Conservation (phyloP, 2,113 vertebrate genomes). For the Thomomys bottae region DNA sequence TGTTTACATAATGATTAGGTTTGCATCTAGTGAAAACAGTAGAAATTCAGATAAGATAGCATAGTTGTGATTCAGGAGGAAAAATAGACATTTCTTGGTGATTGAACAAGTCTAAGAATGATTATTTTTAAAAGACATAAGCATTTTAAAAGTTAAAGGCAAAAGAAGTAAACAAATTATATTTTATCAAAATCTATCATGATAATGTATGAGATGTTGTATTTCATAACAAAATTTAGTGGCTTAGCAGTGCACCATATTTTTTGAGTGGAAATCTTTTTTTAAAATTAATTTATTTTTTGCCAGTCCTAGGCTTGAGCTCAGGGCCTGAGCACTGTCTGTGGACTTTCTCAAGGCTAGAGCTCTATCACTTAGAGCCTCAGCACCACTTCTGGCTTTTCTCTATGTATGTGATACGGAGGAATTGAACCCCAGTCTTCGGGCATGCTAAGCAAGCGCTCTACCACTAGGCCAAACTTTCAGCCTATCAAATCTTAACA, state of each 20-base stretch:
- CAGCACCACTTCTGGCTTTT: too few species aligned
- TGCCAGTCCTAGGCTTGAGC: too few species aligned
- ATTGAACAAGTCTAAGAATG: constrained; percentile 33
- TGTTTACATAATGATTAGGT: constrained; percentile 29
- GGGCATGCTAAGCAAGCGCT: too few species aligned
- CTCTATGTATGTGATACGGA: too few species aligned
- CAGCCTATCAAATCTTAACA: too few species aligned
- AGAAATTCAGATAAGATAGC: constrained; percentile 21
- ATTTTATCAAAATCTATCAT: background rate
- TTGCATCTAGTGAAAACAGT: background rate
- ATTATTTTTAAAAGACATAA: constrained; percentile 20
- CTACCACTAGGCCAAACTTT: too few species aligned
- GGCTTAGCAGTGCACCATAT: background rate
- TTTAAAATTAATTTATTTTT: too few species aligned
- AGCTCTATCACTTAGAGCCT: too few species aligned
- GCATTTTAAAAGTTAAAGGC: constrained; percentile 13
- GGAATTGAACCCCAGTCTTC: too few species aligned
- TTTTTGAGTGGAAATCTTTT: background rate
- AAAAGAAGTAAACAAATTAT: background rate
- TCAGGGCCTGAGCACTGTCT: too few species aligned
- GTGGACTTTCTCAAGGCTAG: too few species aligned
- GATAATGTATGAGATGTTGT: background rate
- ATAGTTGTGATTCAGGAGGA: constrained; percentile 1
- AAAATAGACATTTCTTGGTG: background rate
- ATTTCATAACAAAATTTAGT: background rate